Conservation (phyloP, 2,113 vertebrate species). For the Forbesichthys papilliferus region DNA sequence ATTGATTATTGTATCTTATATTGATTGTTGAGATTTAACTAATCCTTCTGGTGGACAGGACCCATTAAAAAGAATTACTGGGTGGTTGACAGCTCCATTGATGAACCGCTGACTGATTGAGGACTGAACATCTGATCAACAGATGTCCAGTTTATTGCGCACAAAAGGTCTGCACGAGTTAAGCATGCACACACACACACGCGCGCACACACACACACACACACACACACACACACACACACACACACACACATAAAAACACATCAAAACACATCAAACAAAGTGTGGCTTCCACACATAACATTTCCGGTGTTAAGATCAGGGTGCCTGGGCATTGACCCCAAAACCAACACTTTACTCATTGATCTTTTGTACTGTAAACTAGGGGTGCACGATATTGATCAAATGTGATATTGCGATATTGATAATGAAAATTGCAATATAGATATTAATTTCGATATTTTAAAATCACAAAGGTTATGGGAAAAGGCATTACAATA, state of each 20-base stretch:
- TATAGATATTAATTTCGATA: no score
- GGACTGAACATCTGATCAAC: background rate
- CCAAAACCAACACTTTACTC: background rate
- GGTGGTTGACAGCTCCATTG: slow-evolving; percentile 24
- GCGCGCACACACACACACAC: no score
- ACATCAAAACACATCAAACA: background rate
- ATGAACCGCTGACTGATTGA: slow-evolving; percentile 40
- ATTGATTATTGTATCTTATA: slow-evolving; percentile 47
- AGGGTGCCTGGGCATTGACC: no score
- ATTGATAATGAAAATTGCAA: no score
- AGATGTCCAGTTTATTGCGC: background rate
- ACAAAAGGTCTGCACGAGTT: background rate
- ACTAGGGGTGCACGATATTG: slow-evolving; percentile 21
- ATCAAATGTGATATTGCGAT: no score
- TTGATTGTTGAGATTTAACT: slow-evolving; percentile 41
- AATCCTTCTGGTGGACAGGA: slow-evolving; percentile 33
- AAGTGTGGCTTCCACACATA: background rate
- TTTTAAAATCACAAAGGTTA: no score
- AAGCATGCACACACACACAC: background rate
- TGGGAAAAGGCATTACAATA: no score
- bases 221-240: no score
- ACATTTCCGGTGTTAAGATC: no score
- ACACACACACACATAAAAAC: background rate
- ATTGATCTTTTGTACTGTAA: background rate
- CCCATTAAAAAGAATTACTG: slow-evolving; percentile 16